Percentiles rank a stretch among this genome's conserved stretches.
phyloP scores from a whole-genome alignment of 1,140 invertebrate genomes.

The Trissolcus basalis region DNA sequence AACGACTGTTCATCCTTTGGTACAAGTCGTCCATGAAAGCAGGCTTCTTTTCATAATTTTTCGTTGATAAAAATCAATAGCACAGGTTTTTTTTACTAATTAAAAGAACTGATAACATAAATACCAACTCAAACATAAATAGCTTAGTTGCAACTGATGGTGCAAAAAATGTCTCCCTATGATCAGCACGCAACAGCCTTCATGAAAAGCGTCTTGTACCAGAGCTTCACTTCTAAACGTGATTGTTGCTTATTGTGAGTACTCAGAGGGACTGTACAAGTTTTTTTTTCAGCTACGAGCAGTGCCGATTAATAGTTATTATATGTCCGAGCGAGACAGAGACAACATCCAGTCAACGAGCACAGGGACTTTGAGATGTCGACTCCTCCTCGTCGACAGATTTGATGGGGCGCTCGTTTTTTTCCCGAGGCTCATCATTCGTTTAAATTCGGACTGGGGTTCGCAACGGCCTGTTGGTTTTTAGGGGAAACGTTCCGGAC shows the following conservation, averaged over 20 bases:
- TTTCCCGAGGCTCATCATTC: conserved; percentile 8
- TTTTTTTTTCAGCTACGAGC: conserved; percentile 19
- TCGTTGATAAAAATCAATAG: no score
- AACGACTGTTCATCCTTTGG: no score
- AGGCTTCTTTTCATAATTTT: no score
- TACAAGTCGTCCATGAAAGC: no score
- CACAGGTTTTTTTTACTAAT: no score
- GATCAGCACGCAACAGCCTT: conserved; percentile 23
- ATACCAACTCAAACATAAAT: no score
- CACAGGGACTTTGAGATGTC: conserved; percentile 23
- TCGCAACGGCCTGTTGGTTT: conserved; percentile 6
- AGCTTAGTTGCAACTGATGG: no score
- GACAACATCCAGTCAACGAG: conserved; percentile 3
- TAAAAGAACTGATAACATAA: no score
- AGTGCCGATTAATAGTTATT: conserved; percentile 41
- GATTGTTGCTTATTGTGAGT: conserved; percentile 16
- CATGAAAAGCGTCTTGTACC: conserved; percentile 3
- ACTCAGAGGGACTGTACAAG: not conserved
- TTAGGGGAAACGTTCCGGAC: conserved; percentile 1
- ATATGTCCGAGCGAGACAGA: conserved; percentile 10
- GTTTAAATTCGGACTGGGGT: conserved; percentile 18
- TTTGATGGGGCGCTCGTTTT: conserved; percentile 11
- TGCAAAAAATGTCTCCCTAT: not conserved
- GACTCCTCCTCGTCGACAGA: conserved; percentile 32
- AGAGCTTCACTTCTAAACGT: conserved; percentile 5